A percentile compares a stretch with the other conserved stretches of the same genome.
Conservation (phyloP, 2,888 invertebrate genomes). For the Drosophila nigricruria region DNA sequence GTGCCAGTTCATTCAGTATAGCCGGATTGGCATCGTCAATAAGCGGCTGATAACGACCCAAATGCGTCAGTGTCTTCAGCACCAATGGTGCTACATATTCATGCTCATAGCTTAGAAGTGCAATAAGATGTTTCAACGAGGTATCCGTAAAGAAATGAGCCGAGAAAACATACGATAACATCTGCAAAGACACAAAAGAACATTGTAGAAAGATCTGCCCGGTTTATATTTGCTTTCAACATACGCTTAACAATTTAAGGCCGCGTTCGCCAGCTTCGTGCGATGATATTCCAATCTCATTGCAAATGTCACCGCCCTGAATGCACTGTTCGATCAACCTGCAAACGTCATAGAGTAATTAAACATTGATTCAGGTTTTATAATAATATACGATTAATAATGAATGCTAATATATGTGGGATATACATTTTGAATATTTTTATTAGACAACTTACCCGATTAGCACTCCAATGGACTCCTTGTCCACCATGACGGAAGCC, state of each 20-base stretch:
- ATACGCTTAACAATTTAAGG: slow-evolving; percentile 92
- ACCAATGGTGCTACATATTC: slow-evolving; percentile 92
- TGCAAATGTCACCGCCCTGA: slow-evolving; percentile 89
- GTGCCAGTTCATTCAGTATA: slow-evolving; percentile 92
- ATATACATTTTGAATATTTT: too few relatives aligned
- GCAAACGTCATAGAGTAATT: neutral
- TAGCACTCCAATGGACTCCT: slow-evolving; percentile 92
- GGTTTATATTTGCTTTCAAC: slow-evolving; percentile 19
- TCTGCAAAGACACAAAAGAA: slow-evolving; percentile 59
- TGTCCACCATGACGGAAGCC: slow-evolving; percentile 98
- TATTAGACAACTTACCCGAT: slow-evolving; percentile 85
- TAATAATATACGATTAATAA: neutral
- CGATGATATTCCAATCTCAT: slow-evolving; percentile 92
- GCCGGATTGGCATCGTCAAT: slow-evolving; percentile 90
- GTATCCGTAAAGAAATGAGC: slow-evolving; percentile 95
- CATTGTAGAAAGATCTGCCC: neutral
- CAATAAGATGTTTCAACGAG: slow-evolving; percentile 92
- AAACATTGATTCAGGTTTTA: slow-evolving; percentile 5
- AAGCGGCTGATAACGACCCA: slow-evolving; percentile 94
- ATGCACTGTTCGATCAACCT: slow-evolving; percentile 89
- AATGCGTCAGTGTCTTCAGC: slow-evolving; percentile 93
- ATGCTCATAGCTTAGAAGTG: slow-evolving; percentile 89
- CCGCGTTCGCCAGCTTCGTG: slow-evolving; percentile 95
- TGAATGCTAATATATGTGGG: slow-evolving; percentile 1
- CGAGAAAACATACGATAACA: slow-evolving; percentile 95